Evolutionary conservation across 2,888 invertebrate species (phyloP), one percentile per base, ranked within the genome.

Genomic region (Uropetala carovei): DNA sequence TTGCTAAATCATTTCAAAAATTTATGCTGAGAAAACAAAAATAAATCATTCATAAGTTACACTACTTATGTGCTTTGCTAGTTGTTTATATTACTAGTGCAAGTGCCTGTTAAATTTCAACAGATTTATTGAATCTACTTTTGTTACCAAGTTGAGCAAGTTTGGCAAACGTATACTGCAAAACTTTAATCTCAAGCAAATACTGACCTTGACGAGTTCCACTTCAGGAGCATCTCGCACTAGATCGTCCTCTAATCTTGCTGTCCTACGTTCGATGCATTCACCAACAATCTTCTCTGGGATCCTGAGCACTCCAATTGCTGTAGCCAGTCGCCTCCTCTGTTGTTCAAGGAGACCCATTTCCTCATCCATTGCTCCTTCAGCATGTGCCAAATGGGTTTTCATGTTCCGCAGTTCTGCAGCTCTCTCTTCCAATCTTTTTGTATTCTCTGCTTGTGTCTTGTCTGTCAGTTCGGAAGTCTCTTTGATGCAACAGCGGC

Each of bases 231-330:
- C 95, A 94, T 98, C 98, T 11, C 97, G 96, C 0, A 97, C 97
- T 85, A 98, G 95, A 95, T 98, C 98, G 0, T 97, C 96, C 94
- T 97, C 97, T 30, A 97, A 96, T 16, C 98, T 96, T 59, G 96
- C 96, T 0, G 97, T 96, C 83, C 98, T 96, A 64, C 97, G 95
- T 81, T 97, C 97, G 89, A 98, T 95, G 94, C 98, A 98, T 94
- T 98, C 98, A 92, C 96, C 97, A 0, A 97, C 97, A 94, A 98
- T 98, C 0, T 97, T 96, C 95, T 97, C 97, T 0, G 97, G 97
- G 93, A 97, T 84, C 18, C 83, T 75, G 13, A 92, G 86, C 0
- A 97, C 96, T 82, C 96, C 96, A 7, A 97, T 95, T 0, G 97
- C 97, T 93, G 97, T 96, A 94, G 97, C 97, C 56, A 98, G 95